These are phyloP conservation scores for Scalopus aquaticus DNA, from an alignment of 2,113 vertebrate genomes.

Conservation along the genomic window DNA sequence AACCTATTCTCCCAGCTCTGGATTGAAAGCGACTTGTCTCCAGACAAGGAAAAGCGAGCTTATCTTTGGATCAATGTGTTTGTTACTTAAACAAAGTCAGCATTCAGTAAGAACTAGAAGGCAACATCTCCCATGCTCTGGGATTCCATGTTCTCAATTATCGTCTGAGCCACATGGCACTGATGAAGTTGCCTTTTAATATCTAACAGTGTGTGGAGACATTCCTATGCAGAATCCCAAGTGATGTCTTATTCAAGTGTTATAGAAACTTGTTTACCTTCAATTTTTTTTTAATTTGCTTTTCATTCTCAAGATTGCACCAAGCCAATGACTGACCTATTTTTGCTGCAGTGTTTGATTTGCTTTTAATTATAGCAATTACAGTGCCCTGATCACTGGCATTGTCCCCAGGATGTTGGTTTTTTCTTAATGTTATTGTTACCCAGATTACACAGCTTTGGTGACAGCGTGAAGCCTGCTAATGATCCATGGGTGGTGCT, in stretches of 20 bases:
- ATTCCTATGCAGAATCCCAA: not conserved
- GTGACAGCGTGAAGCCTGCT: slow-evolving; percentile 68
- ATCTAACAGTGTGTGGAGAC: not conserved
- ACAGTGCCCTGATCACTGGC: slow-evolving; percentile 78
- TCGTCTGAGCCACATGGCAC: not conserved
- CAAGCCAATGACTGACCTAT: slow-evolving; percentile 81
- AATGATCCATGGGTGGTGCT: slow-evolving; percentile 71
- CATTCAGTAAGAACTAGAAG: not conserved
- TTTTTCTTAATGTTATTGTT: slow-evolving; percentile 80
- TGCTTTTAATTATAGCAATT: slow-evolving; percentile 86
- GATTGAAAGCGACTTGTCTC: not conserved
- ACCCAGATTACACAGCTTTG: slow-evolving; percentile 78
- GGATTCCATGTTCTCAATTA: not conserved
- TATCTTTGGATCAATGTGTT: not conserved
- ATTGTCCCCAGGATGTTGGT: slow-evolving; percentile 74
- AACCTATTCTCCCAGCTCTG: not conserved
- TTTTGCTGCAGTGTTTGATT: slow-evolving; percentile 82
- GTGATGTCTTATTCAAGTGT: slow-evolving; percentile 29
- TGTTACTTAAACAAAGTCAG: slow-evolving; percentile 9
- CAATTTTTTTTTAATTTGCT: slow-evolving; percentile 45
- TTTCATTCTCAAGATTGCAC: slow-evolving; percentile 71
- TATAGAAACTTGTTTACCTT: slow-evolving; percentile 62
- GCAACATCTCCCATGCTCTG: not conserved
- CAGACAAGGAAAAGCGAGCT: not conserved
- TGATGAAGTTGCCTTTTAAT: not conserved